Base-by-base conservation (phyloP, 2,113 vertebrate genomes). In the Microtus pennsylvanicus region DNA sequence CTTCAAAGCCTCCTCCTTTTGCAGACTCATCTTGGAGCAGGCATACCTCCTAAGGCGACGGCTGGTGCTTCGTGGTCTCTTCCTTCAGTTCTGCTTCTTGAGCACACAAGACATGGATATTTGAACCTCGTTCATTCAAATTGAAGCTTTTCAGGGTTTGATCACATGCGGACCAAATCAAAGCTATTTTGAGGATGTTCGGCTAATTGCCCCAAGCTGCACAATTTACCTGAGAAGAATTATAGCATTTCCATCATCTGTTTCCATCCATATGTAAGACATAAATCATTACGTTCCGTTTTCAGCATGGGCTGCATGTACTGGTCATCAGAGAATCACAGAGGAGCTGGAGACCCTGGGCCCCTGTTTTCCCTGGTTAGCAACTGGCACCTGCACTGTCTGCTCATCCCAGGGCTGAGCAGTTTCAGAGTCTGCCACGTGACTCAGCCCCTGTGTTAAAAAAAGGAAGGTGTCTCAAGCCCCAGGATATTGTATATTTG, bases 191-290 rank as follows among this genome's bases (percentile, higher is more conserved):
- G 92, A 81, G 96, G 93, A 94, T 94, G 85, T 89, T 97, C 76
- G 97, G 96, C 86, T 98, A 98, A 98, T 93, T 96, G 67, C 96
- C 77, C 61, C 22, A 7, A 97, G 86, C 74, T 92, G 90, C 78
- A 63, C 33, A 94, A 85, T 94, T 97, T 98, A 97, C 97, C 97
- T 97, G 93, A 96, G 95, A 96, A 95, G 97, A n/a, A 94, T 94
- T 10, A 70, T 1, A 95, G 63, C 58, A 67, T 90, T 58, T 22
- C 77, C 78, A 85, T 72, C 74, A 67, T 45, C 74, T 82, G 63
- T 81, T 95, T 96, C 90, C 72, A 96, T 94, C 61, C 89, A 61
- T 75, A 55, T 69, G 42, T 50, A 87, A 50, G 63, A 87, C 47
- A 50, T 35, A 69, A 69, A 21, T 50, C 63, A 87, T 87, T 35